Evolutionary conservation across 2,888 invertebrate genomes (phyloP).

Genomic region (Tipula helvola): DNA sequence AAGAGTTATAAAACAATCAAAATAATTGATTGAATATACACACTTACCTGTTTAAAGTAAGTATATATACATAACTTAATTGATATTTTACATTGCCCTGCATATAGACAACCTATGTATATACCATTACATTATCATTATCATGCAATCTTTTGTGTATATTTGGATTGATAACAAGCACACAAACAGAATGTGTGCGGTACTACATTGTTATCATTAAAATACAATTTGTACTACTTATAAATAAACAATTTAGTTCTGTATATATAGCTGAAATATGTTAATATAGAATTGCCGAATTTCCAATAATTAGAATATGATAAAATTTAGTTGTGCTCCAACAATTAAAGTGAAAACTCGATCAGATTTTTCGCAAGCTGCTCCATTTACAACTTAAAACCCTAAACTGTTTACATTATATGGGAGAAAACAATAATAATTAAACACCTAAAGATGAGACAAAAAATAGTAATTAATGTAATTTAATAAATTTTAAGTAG

Average conservation of each 20-base stretch:
- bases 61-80: neutral
- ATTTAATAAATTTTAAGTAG: neutral
- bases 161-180: neutral
- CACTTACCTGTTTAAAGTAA: neutral
- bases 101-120: neutral
- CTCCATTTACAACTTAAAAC: neutral
- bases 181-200: neutral
- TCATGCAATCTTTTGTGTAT: neutral
- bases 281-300: neutral
- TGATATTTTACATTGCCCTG: too few relatives aligned
- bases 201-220: neutral
- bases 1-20: too few relatives aligned
- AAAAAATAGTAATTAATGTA: neutral
- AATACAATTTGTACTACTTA: neutral
- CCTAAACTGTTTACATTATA: neutral
- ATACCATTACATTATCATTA: neutral
- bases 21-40: too few relatives aligned
- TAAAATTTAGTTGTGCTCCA: neutral
- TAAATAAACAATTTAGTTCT: neutral
- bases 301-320: neutral
- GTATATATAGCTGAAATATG: neutral
- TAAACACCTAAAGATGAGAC: neutral
- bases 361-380: neutral
- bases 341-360: neutral
- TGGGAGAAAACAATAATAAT: neutral